These are phyloP conservation scores for Axis porcinus DNA, from an alignment of 2,113 vertebrate species.

Conservation along the genomic window DNA sequence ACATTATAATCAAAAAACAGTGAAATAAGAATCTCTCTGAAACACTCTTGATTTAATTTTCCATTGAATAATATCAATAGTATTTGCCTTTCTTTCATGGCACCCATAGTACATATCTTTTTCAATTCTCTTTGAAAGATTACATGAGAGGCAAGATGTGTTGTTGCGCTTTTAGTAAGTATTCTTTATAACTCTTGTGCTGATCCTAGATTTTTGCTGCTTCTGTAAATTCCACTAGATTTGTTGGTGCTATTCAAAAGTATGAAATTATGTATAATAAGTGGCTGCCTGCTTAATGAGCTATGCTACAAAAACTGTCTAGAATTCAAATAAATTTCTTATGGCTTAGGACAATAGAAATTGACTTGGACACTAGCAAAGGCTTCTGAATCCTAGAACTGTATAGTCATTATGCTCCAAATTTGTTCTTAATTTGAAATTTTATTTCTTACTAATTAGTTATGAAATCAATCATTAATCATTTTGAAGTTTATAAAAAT, in stretches of 20 bases:
- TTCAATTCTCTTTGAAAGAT: conserved; percentile 60
- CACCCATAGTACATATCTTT: conserved; percentile 30
- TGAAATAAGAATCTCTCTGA: conserved; percentile 16
- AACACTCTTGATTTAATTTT: conserved; percentile 51
- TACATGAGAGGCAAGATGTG: conserved; percentile 47
- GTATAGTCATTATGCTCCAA: conserved; percentile 49
- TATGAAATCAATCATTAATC: conserved; percentile 87
- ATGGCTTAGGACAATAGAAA: conserved; percentile 53
- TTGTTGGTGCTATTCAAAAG: conserved; percentile 4
- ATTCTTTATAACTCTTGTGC: conserved; percentile 67
- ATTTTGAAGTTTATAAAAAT: conserved; percentile 73
- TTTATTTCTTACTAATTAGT: conserved; percentile 85
- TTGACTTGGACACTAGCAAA: conserved; percentile 59
- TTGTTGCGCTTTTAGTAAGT: conserved; percentile 61
- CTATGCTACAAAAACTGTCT: conserved; percentile 68
- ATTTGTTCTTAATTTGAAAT: conserved; percentile 79
- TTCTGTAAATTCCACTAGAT: conserved; percentile 47
- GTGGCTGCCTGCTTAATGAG: conserved; percentile 74
- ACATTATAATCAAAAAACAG: conserved; percentile 22
- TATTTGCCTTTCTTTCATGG: conserved; percentile 17
- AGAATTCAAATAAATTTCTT: conserved; percentile 57
- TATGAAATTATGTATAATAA: conserved; percentile 29
- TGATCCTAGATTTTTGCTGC: conserved; percentile 76
- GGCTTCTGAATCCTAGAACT: conserved; percentile 68
- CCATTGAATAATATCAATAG: not conserved